Percentiles rank a stretch among this genome's conserved stretches.
These are phyloP conservation scores for Polydesmus complanatus DNA, from an alignment of 2,888 invertebrate genomes.

Conservation along the genomic window DNA sequence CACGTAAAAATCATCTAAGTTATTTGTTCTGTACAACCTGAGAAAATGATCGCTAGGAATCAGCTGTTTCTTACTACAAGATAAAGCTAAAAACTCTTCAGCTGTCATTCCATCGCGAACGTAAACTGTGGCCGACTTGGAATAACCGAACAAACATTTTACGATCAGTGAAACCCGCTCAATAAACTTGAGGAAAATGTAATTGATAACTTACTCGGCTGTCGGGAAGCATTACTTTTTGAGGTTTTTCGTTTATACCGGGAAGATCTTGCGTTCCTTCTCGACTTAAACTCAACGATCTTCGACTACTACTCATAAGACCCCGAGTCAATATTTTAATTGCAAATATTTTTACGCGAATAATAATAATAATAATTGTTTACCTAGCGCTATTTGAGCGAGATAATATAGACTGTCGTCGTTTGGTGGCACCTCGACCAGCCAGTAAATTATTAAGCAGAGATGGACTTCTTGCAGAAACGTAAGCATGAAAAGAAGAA, in stretches of 20 bases:
- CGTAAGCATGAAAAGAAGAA: conserved; percentile 94
- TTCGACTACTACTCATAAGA: conserved; percentile 42
- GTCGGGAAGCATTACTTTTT: conserved; percentile 80
- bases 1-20: conserved; percentile 92
- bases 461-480: conserved; percentile 88
- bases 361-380: conserved; percentile 5
- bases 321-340: not conserved
- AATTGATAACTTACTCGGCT: conserved; percentile 36
- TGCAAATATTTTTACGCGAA: not conserved
- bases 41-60: conserved; percentile 93
- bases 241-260: conserved; percentile 48
- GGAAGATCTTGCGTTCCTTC: conserved; percentile 55
- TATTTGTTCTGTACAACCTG: conserved; percentile 79
- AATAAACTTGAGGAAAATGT: not conserved
- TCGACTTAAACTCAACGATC: conserved; percentile 74
- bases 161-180: not conserved
- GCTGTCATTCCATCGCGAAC: conserved; percentile 86
- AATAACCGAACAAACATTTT: not conserved
- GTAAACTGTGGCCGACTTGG: conserved; percentile 58
- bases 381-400: conserved; percentile 43
- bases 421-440: conserved; percentile 77
- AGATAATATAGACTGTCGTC: conserved; percentile 72
- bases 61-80: conserved; percentile 79
- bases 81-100: conserved; percentile 84
- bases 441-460: conserved; percentile 79